Conservation (phyloP, 2,888 invertebrate species). For the Acrobasis repandana region DNA sequence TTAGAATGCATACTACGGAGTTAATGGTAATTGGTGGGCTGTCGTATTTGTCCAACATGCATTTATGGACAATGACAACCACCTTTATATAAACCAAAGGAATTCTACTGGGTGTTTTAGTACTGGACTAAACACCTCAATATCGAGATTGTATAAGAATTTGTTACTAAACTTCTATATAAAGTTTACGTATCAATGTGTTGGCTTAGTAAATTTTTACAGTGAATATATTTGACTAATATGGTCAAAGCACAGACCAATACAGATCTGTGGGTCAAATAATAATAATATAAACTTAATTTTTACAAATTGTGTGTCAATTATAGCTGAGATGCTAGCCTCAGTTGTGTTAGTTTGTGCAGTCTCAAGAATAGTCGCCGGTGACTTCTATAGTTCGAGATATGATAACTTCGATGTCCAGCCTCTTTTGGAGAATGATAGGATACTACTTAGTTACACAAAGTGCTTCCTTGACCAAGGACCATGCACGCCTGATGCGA, state of each 20-base stretch:
- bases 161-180: too few relatives aligned
- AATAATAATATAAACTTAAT: too few relatives aligned
- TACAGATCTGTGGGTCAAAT: too few relatives aligned
- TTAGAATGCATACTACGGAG: constrained; percentile 46
- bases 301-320: too few relatives aligned
- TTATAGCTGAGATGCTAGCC: too few relatives aligned
- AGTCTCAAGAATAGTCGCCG: constrained; percentile 35
- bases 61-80: constrained; percentile 54
- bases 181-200: too few relatives aligned
- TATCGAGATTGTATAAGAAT: constrained; percentile 21
- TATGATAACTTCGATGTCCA: constrained; percentile 89
- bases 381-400: constrained; percentile 84
- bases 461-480: constrained; percentile 86
- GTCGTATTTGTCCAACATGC: constrained; percentile 42
- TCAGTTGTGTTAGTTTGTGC: too few relatives aligned
- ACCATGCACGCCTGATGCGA: constrained; percentile 88
- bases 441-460: constrained; percentile 86
- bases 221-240: too few relatives aligned
- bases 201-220: too few relatives aligned
- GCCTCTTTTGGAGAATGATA: constrained; percentile 85
- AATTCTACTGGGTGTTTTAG: constrained; percentile 34
- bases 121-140: constrained; percentile 19
- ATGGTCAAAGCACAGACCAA: too few relatives aligned
- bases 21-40: constrained; percentile 50
- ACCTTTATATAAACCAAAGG: constrained; percentile 50